Percentiles rank a stretch among this genome's conserved stretches.
These are phyloP conservation scores for Blomia tropicalis DNA, from an alignment of 2,888 invertebrate genomes.

Conservation along the genomic window DNA sequence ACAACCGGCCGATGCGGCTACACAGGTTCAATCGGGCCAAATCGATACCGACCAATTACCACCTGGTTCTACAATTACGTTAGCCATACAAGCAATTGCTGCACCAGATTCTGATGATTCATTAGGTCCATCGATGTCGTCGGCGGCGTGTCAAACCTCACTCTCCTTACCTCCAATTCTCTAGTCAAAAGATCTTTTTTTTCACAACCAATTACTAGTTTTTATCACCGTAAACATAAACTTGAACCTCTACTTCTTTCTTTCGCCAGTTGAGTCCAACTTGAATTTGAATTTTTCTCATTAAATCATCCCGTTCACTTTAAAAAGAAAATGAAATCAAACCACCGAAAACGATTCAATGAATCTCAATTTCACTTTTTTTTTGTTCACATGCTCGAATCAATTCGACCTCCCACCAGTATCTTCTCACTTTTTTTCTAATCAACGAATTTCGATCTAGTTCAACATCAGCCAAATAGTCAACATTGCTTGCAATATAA, in stretches of 20 bases:
- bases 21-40: not conserved
- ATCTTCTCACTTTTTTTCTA: not conserved
- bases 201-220: too few relatives aligned
- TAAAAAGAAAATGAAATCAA: too few relatives aligned
- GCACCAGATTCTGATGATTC: slow-evolving; percentile 11
- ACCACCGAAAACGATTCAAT: too few relatives aligned
- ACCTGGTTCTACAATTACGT: not conserved
- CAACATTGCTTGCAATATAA: too few relatives aligned
- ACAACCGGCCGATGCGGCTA: not conserved
- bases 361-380: too few relatives aligned
- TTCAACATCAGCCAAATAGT: too few relatives aligned
- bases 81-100: not conserved
- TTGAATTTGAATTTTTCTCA: too few relatives aligned
- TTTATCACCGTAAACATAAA: too few relatives aligned
- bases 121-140: slow-evolving; percentile 11
- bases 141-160: slow-evolving; percentile 16
- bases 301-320: too few relatives aligned
- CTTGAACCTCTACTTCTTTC: too few relatives aligned
- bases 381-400: too few relatives aligned
- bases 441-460: too few relatives aligned
- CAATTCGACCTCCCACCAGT: not conserved
- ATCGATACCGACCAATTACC: not conserved
- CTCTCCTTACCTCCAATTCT: slow-evolving; percentile 18
- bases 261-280: not conserved
- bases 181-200: slow-evolving; percentile 16